A percentile compares a stretch with the other conserved stretches of the same genome.
Evolutionary conservation across 1,140 invertebrate species (phyloP).

Genomic region (Limonius californicus): DNA sequence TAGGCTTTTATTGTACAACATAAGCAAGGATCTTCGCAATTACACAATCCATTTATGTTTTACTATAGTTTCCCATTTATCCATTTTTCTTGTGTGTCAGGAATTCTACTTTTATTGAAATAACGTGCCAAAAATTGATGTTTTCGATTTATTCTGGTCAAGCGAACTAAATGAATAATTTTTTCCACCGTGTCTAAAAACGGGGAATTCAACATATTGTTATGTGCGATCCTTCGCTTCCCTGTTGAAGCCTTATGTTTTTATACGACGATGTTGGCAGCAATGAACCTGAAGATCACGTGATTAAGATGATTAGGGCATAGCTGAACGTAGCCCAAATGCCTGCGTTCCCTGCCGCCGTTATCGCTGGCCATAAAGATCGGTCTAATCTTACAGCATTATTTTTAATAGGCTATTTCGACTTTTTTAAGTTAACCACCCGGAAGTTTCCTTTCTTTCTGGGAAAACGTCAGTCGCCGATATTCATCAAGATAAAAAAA

Average conservation of each 20-base stretch:
- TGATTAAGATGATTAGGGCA: slow-evolving; percentile 12
- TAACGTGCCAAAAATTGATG: too few relatives aligned
- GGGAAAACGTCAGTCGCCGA: not conserved
- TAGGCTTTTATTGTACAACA: too few relatives aligned
- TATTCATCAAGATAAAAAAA: not conserved
- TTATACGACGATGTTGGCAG: not conserved
- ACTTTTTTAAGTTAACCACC: slow-evolving; percentile 9
- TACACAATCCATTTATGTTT: too few relatives aligned
- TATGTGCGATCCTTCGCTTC: too few relatives aligned
- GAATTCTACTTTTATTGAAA: too few relatives aligned
- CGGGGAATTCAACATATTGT: too few relatives aligned
- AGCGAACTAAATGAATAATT: too few relatives aligned
- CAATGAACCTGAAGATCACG: slow-evolving; percentile 9
- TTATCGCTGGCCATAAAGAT: slow-evolving; percentile 10
- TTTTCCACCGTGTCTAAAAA: too few relatives aligned
- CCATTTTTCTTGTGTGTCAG: too few relatives aligned
- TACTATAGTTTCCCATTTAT: too few relatives aligned
- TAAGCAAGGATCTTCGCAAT: too few relatives aligned
- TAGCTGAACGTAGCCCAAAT: slow-evolving; percentile 7
- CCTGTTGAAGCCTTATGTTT: not conserved
- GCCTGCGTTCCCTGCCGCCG: not conserved
- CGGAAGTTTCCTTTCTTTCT: slow-evolving; percentile 9
- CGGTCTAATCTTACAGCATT: slow-evolving; percentile 10
- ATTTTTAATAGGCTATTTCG: slow-evolving; percentile 8
- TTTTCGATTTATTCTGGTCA: too few relatives aligned